Conservation (phyloP, 2,888 invertebrate genomes). For the Philereme transversata region DNA sequence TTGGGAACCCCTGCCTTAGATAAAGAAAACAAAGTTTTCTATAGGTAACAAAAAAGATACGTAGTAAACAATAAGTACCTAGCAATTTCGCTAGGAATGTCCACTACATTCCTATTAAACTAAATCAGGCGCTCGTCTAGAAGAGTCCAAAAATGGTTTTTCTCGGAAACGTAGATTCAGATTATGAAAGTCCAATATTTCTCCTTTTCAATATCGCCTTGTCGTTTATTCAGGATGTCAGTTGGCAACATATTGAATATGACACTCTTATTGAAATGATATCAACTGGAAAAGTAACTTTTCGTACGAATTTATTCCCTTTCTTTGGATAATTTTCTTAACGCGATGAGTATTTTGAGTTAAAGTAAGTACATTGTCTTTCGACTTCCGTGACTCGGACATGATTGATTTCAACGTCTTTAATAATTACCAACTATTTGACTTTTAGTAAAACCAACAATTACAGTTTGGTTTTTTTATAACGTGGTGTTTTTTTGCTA, state of each 20-base stretch:
- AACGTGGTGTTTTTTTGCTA: too few species aligned
- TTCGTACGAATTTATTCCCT: conserved; percentile 20
- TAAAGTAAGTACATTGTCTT: background rate
- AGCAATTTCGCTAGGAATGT: too few species aligned
- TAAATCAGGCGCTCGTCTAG: background rate
- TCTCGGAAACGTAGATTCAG: conserved; percentile 16
- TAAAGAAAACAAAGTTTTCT: too few species aligned
- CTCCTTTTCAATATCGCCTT: conserved; percentile 51
- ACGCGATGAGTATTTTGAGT: conserved; percentile 23
- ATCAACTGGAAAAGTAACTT: conserved; percentile 44
- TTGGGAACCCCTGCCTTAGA: too few species aligned
- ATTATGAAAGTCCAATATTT: conserved; percentile 40
- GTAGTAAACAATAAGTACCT: too few species aligned
- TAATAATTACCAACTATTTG: too few species aligned
- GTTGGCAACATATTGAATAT: conserved; percentile 57
- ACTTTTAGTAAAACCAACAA: too few species aligned
- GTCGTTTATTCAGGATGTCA: conserved; percentile 50
- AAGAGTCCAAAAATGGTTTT: background rate
- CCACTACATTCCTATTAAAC: too few species aligned
- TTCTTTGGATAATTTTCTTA: conserved; percentile 12
- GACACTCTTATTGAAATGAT: conserved; percentile 63
- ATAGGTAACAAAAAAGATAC: too few species aligned
- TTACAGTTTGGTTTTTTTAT: too few species aligned
- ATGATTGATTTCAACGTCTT: too few species aligned
- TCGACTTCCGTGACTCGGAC: too few species aligned